Evolutionary conservation across 2,888 invertebrate species (phyloP).

Genomic region (Drosophila siamana): DNA sequence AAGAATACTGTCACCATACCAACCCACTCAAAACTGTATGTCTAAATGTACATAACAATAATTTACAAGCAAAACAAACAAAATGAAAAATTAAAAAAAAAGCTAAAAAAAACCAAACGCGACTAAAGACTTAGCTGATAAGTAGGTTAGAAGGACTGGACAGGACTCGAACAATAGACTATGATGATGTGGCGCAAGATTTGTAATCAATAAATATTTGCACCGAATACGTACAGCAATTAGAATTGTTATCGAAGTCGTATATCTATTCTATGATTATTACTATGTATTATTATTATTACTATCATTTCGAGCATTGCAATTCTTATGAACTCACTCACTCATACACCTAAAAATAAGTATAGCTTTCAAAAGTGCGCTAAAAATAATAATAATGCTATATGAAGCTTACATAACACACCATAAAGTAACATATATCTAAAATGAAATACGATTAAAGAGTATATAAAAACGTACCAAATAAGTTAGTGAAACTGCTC

Average conservation of each 20-base stretch:
- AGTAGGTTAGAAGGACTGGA: slow-evolving; percentile 53
- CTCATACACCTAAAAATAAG: slow-evolving; percentile 45
- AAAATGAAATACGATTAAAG: slow-evolving; percentile 46
- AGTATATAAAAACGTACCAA: slow-evolving; percentile 63
- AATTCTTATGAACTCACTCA: slow-evolving; percentile 64
- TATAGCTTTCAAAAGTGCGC: slow-evolving; percentile 62
- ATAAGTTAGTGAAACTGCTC: slow-evolving; percentile 77
- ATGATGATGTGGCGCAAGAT: slow-evolving; percentile 12
- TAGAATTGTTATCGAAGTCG: slow-evolving; percentile 15
- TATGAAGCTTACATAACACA: slow-evolving; percentile 45
- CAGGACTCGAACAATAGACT: slow-evolving; percentile 12
- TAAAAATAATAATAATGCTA: slow-evolving; percentile 54
- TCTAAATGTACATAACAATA: slow-evolving; percentile 82
- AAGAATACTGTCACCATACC: slow-evolving; percentile 14
- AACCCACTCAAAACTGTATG: slow-evolving; percentile 61
- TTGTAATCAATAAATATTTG: slow-evolving; percentile 22
- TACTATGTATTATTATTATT: slow-evolving; percentile 13
- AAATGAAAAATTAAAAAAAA: too few species aligned
- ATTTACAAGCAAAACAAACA: slow-evolving; percentile 71
- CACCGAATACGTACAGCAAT: slow-evolving; percentile 19
- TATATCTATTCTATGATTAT: slow-evolving; percentile 12
- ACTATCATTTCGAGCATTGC: slow-evolving; percentile 53
- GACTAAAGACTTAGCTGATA: slow-evolving; percentile 52
- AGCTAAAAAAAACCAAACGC: slow-evolving; percentile 46
- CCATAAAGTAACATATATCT: slow-evolving; percentile 46